Percentiles rank a stretch among this genome's conserved stretches.
Conservation (phyloP, 2,797 vertebrate genomes). For the Okamejei kenojei region DNA sequence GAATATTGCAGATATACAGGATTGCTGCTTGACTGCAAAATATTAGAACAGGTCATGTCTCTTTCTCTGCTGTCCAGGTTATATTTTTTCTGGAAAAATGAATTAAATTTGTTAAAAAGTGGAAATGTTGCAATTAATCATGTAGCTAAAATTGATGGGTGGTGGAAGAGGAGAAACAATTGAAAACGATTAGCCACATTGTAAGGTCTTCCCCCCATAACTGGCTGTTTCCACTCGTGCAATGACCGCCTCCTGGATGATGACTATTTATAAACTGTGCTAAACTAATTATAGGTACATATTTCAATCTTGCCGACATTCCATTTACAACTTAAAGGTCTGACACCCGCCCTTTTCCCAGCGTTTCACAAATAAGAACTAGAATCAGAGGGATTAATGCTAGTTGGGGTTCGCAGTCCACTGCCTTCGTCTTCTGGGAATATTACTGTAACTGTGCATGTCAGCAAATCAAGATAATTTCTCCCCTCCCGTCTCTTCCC, state of each 20-base stretch:
- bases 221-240: not conserved
- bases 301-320: no score
- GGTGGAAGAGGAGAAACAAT: not conserved
- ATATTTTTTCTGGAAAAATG: not conserved
- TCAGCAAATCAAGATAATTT: not conserved
- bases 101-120: conserved; percentile 21
- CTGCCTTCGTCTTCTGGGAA: not conserved
- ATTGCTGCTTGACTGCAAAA: not conserved
- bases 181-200: not conserved
- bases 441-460: not conserved
- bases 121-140: no score
- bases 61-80: not conserved
- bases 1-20: not conserved
- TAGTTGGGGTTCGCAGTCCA: not conserved
- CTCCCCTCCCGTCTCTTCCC: no score
- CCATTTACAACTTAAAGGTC: not conserved
- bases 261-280: not conserved
- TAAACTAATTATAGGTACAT: not conserved
- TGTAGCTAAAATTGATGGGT: not conserved
- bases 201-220: not conserved
- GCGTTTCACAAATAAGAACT: not conserved
- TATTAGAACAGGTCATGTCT: not conserved
- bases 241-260: not conserved
- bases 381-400: not conserved
- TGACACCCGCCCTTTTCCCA: not conserved